These are phyloP conservation scores for Rachycentron canadum DNA, from an alignment of 2,797 vertebrate genomes.

Conservation along the genomic window DNA sequence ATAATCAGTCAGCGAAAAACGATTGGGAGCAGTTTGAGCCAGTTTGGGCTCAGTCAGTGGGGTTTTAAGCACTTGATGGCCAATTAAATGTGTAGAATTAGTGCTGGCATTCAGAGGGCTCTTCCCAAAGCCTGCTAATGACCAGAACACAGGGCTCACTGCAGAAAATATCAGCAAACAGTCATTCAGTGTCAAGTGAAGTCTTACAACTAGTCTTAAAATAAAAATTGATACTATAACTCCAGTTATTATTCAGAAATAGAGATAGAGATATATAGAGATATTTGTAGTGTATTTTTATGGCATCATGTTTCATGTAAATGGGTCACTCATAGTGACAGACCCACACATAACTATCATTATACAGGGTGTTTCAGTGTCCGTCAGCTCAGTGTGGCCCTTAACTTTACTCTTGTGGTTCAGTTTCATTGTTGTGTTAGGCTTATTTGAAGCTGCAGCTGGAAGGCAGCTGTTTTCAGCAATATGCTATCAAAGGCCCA, in stretches of 20 bases:
- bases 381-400: neutral
- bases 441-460: neutral
- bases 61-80: conserved; percentile 45
- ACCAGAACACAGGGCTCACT: conserved; percentile 9
- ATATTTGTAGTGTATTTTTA: neutral
- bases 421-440: neutral
- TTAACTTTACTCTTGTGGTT: neutral
- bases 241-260: neutral
- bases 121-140: conserved; percentile 43
- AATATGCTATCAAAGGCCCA: neutral
- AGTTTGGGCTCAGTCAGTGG: conserved; percentile 21
- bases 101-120: conserved; percentile 44
- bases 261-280: too few species aligned
- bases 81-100: conserved; percentile 69
- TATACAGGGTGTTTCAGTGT: neutral
- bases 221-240: neutral
- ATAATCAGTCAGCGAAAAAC: conserved; percentile 23
- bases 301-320: neutral
- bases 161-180: conserved; percentile 34
- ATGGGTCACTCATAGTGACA: neutral
- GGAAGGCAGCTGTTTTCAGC: neutral
- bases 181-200: conserved; percentile 16
- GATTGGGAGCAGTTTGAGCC: conserved; percentile 23
- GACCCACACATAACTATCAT: neutral
- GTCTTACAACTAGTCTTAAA: conserved; percentile 15